A percentile compares a stretch with the other conserved stretches of the same genome.
Conservation (phyloP, 2,113 vertebrate species). For the Panurus biarmicus region DNA sequence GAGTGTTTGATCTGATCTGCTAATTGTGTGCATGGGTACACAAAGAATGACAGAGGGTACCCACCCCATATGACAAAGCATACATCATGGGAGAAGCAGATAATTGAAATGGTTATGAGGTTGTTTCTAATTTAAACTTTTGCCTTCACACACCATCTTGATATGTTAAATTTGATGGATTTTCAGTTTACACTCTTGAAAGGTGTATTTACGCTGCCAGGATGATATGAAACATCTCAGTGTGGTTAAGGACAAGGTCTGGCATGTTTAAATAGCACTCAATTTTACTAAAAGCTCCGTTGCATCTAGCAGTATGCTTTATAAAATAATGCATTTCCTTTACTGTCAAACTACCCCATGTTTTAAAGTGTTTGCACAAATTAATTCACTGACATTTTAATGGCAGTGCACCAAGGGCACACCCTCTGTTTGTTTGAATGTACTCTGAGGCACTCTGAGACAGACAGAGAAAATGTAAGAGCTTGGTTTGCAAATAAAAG, state of each 20-base stretch:
- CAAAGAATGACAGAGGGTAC: not conserved
- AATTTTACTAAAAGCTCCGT: conserved; percentile 10
- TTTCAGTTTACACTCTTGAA: conserved; percentile 8
- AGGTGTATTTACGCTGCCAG: not conserved
- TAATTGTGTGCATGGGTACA: not conserved
- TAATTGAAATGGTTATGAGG: not conserved
- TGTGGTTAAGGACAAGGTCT: not conserved
- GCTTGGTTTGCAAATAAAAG: not conserved
- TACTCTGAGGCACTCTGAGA: not conserved
- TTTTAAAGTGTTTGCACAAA: conserved; percentile 8
- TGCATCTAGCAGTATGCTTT: not conserved
- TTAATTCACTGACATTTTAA: conserved; percentile 17
- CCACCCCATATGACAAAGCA: not conserved
- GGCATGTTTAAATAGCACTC: conserved; percentile 1
- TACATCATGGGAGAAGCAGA: not conserved
- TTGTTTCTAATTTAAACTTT: not conserved
- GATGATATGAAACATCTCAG: not conserved
- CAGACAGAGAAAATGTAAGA: not conserved
- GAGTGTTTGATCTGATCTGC: not conserved
- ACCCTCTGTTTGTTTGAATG: not conserved
- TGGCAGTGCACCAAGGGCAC: not conserved
- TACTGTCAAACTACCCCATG: not conserved
- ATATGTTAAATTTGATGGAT: not conserved
- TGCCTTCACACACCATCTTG: not conserved
- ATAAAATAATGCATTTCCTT: not conserved